These are phyloP conservation scores for Cremastinae sp. DNA, from an alignment of 2,888 invertebrate genomes.

Conservation along the genomic window DNA sequence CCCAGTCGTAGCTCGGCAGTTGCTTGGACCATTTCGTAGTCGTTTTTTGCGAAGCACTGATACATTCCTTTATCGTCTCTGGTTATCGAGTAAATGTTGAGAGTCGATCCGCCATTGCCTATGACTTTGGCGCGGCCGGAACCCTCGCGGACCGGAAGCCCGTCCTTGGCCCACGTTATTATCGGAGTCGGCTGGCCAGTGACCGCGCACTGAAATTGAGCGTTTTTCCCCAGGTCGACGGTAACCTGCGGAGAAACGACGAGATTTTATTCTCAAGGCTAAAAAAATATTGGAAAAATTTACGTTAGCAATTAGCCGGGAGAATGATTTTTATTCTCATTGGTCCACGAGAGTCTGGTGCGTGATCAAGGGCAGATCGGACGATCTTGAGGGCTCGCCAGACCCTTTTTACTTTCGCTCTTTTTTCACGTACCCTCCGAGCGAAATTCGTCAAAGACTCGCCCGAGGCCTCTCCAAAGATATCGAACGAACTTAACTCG, in stretches of 20 bases:
- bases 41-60: constrained; percentile 93
- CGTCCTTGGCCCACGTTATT: constrained; percentile 82
- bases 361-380: constrained; percentile 66
- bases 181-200: constrained; percentile 88
- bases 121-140: constrained; percentile 76
- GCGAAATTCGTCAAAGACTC: constrained; percentile 24
- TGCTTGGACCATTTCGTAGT: constrained; percentile 92
- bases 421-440: constrained; percentile 47
- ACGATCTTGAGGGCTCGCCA: constrained; percentile 36
- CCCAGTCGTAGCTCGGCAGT: constrained; percentile 91
- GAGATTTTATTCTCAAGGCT: constrained; percentile 56
- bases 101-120: constrained; percentile 75
- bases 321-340: constrained; percentile 47
- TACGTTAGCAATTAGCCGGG: too few species aligned
- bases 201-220: constrained; percentile 92
- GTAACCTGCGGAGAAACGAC: constrained; percentile 87
- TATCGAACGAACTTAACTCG: constrained; percentile 25
- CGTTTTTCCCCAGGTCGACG: constrained; percentile 92
- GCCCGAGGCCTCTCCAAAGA: constrained; percentile 10
- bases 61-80: constrained; percentile 95
- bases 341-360: constrained; percentile 64
- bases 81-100: constrained; percentile 83
- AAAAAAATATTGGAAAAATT: not conserved
- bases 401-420: constrained; percentile 48
- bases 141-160: constrained; percentile 79